A percentile compares a stretch with the other conserved stretches of the same genome.
These are phyloP conservation scores for Heliconius ethilla DNA, from an alignment of 2,888 invertebrate species.

Conservation along the genomic window DNA sequence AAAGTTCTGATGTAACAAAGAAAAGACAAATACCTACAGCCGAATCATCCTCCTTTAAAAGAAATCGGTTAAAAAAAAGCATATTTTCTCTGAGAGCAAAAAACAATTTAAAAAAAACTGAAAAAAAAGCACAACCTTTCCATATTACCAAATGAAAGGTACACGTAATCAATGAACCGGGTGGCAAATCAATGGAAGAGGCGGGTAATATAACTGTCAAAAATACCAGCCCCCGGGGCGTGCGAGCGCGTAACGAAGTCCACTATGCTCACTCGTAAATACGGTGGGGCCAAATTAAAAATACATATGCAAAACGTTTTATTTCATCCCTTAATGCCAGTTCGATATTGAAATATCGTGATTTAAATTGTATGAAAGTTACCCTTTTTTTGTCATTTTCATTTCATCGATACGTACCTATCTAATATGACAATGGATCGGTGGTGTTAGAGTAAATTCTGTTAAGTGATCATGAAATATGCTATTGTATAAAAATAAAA, in stretches of 20 bases:
- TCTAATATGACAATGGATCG: slow-evolving; percentile 7
- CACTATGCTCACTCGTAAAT: slow-evolving; percentile 23
- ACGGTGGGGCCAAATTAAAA: slow-evolving; percentile 37
- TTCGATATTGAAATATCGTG: slow-evolving; percentile 23
- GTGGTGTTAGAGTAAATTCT: not conserved
- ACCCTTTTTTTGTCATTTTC: not conserved
- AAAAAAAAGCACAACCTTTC: not conserved
- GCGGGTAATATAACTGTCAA: slow-evolving; percentile 37
- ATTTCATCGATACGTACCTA: not conserved
- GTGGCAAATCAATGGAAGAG: slow-evolving; percentile 39
- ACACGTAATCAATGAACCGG: slow-evolving; percentile 31
- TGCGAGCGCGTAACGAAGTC: slow-evolving; percentile 28
- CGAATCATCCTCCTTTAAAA: too few species aligned
- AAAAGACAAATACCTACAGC: too few species aligned
- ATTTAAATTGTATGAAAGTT: slow-evolving; percentile 14
- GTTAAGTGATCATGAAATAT: not conserved
- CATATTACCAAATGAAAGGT: slow-evolving; percentile 1
- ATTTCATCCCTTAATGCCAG: slow-evolving; percentile 21
- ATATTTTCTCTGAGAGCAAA: not conserved
- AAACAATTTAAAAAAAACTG: too few species aligned
- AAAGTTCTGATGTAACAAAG: too few species aligned
- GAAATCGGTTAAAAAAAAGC: not conserved
- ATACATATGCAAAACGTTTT: slow-evolving; percentile 32
- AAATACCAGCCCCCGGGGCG: slow-evolving; percentile 30
- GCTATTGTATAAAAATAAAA: not conserved